A percentile compares a stretch with the other conserved stretches of the same genome.
Conservation (phyloP, 2,113 vertebrate genomes). For the Rhinolophus ferrumequinum region DNA sequence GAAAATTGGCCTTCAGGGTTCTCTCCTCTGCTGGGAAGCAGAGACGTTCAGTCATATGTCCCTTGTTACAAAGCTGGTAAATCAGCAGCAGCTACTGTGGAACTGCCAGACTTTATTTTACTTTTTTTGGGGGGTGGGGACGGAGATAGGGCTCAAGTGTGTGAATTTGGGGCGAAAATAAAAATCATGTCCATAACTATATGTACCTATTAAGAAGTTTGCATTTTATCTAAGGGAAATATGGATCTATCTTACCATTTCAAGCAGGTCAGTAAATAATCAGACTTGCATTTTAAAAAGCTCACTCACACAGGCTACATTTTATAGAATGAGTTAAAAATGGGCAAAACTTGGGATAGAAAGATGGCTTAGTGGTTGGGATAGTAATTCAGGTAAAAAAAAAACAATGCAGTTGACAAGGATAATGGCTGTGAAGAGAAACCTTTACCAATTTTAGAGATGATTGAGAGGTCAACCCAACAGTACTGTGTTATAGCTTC, state of each 20-base stretch:
- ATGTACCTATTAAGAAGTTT: not conserved
- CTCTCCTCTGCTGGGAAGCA: not conserved
- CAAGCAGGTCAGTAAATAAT: not conserved
- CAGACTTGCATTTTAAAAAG: not conserved
- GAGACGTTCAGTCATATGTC: not conserved
- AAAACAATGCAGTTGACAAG: not conserved
- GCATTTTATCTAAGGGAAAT: not conserved
- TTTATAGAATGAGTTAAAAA: constrained; percentile 7
- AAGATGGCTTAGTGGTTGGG: not conserved
- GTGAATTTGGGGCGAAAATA: not conserved
- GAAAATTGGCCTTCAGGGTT: not conserved
- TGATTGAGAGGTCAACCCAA: not conserved
- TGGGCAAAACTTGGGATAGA: not conserved
- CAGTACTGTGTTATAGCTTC: not conserved
- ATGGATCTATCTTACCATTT: constrained; percentile 3
- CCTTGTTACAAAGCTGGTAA: not conserved
- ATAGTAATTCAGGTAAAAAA: not conserved
- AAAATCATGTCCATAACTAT: not conserved
- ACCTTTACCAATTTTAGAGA: not conserved
- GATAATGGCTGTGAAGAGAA: not conserved
- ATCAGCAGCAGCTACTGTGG: not conserved
- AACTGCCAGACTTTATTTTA: not conserved
- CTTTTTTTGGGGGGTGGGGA: not conserved
- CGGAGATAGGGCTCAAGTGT: not conserved
- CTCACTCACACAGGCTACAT: not conserved